Evolutionary conservation across 35 echinoderm and acorn worm species (phyloP).

Genomic region (Anneissia japonica): DNA sequence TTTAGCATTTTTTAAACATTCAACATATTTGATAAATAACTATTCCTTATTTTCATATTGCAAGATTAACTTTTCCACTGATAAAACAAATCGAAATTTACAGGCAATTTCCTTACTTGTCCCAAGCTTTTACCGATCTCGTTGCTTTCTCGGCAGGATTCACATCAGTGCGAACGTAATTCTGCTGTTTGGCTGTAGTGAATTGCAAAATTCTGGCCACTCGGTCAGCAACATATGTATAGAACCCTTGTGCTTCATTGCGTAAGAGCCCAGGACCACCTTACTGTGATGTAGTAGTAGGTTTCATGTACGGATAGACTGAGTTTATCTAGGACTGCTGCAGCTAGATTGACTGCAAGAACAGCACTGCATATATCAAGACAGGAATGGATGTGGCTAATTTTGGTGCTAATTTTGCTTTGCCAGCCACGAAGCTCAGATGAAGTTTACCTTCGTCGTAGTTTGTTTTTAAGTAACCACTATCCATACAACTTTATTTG

Average conservation of each 20-base stretch:
- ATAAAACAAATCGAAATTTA: too few species aligned
- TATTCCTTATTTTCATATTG: too few species aligned
- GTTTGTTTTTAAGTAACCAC: not conserved
- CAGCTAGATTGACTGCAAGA: not conserved
- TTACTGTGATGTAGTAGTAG: not conserved
- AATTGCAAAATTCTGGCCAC: not conserved
- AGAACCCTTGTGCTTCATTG: not conserved
- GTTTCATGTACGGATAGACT: not conserved
- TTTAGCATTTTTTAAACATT: too few species aligned
- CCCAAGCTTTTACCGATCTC: not conserved
- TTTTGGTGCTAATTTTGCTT: not conserved
- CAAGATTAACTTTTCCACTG: too few species aligned
- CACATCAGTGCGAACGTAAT: not conserved
- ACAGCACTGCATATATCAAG: not conserved
- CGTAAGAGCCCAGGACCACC: not conserved
- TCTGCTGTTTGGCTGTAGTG: not conserved
- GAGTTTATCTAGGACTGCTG: not conserved
- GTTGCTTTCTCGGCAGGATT: conserved; percentile 1
- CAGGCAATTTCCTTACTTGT: too few species aligned
- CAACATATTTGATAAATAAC: too few species aligned
- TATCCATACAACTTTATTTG: conserved; percentile 33
- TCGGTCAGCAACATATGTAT: not conserved
- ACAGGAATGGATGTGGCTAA: not conserved
- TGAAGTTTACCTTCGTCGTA: not conserved
- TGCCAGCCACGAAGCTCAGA: not conserved